phyloP scores from a whole-genome alignment of 2,797 vertebrate genomes.

The Orientallactaga sibirica region DNA sequence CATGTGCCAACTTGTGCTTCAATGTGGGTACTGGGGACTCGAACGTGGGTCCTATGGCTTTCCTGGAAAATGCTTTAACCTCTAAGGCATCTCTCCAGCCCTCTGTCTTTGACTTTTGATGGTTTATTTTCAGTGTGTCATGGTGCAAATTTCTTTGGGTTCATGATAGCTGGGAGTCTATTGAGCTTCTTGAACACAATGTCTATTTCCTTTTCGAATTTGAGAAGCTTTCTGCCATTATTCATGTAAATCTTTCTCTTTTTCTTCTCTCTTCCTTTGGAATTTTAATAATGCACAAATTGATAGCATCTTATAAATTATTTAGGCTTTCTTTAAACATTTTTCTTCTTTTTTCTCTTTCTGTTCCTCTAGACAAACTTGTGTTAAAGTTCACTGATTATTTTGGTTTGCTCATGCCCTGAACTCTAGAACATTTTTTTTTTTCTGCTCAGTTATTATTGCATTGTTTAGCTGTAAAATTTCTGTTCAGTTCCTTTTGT shows the following conservation, averaged over 20 bases:
- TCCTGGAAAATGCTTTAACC: too few species aligned
- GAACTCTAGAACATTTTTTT: background rate
- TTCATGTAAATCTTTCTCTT: background rate
- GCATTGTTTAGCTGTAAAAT: background rate
- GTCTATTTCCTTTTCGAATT: background rate
- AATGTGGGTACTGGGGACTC: too few species aligned
- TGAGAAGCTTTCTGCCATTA: background rate
- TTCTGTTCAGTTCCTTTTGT: background rate
- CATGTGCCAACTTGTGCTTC: too few species aligned
- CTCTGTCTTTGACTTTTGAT: background rate
- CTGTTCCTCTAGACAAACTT: background rate
- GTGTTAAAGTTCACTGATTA: background rate
- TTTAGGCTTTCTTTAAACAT: background rate
- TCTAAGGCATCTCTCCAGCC: too few species aligned
- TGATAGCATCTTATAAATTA: background rate
- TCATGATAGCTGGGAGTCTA: background rate
- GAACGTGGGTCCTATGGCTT: too few species aligned
- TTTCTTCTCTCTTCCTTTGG: background rate
- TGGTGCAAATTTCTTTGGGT: background rate
- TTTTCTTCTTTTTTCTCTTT: background rate
- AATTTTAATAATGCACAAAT: background rate
- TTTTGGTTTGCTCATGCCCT: background rate
- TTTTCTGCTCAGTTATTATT: background rate
- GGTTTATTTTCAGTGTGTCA: background rate
- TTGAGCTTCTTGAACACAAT: background rate